Base-by-base conservation (phyloP, 2,797 vertebrate species). In the Syngnathus acus region DNA sequence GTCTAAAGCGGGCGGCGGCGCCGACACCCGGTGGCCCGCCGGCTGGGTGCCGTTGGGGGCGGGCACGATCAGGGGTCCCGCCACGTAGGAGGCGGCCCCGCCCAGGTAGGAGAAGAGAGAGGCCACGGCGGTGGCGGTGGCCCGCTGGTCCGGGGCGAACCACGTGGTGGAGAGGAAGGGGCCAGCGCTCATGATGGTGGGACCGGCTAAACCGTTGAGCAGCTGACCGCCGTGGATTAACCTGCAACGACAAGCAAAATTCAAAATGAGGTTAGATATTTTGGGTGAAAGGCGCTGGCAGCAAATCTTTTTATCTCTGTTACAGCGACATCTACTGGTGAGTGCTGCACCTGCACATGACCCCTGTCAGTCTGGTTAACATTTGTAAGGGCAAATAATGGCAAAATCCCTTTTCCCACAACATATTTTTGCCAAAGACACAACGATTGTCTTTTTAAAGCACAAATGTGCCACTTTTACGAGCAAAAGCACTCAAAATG, bases 101-200 rank as follows among this genome's bases (percentile, higher is more conserved):
- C 97, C 97, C 16, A 99, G 89, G 77, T 96, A 96, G 68, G 70
- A 91, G 73, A 98, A 89, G 85, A 99, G 91, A 0, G 95, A 93
- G 0, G 95, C 96, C 3, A 99, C 90, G 0, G 97, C 97, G 0
- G 97, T 99, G 17, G 97, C 97, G 0, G 97, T 99, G 72, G 97
- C 96, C 48, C 97, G 91, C 72, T 99, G 94, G 59, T 99, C 95
- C 0, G 96, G 94, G 39, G 95, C 93, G 66, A 99, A 99, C 97
- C 97, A 99, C 0, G 96, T 98, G 0, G 96, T 98, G 67, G 97
- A 99, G 6, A 99, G 95, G 78, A 94, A 94, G 0, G 96, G 97
- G 2, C 94, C 94, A 0, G 95, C 95, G 0, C 95, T 98, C 93
- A 95, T 95, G 51, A 95, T 88, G 13, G 95, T 98, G 0, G 97